These are phyloP conservation scores for Cyaniris semiargus DNA, from an alignment of 2,888 invertebrate genomes.

Conservation along the genomic window DNA sequence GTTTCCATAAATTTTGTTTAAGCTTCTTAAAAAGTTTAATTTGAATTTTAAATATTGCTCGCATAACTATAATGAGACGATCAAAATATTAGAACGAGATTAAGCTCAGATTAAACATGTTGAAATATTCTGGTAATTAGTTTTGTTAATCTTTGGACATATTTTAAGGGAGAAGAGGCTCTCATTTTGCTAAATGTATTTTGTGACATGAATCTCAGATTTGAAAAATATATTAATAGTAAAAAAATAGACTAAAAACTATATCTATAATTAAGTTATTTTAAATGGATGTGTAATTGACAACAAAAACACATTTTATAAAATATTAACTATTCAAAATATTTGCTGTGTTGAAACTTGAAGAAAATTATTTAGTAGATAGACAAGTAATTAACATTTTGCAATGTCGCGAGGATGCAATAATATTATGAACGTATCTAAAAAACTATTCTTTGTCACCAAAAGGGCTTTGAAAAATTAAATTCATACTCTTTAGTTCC, in stretches of 20 bases:
- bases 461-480: background rate
- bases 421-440: background rate
- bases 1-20: slow-evolving; percentile 30
- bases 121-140: slow-evolving; percentile 19
- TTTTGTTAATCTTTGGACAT: slow-evolving; percentile 9
- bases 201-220: background rate
- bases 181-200: slow-evolving; percentile 1
- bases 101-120: background rate
- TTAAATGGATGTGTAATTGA: too few relatives aligned
- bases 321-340: too few relatives aligned
- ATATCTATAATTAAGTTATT: too few relatives aligned
- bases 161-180: background rate
- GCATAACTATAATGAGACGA: slow-evolving; percentile 17
- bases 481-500: slow-evolving; percentile 52
- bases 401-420: background rate
- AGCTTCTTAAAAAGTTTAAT: slow-evolving; percentile 30
- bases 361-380: too few relatives aligned
- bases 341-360: too few relatives aligned
- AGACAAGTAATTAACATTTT: background rate
- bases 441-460: background rate
- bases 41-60: slow-evolving; percentile 21
- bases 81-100: slow-evolving; percentile 27
- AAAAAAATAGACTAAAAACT: too few relatives aligned
- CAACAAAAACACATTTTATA: too few relatives aligned
- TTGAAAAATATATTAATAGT: background rate